Evolutionary conservation across 2,888 invertebrate species (phyloP), one percentile per base, ranked within the genome.

Genomic region (Limnephilus rhombicus): DNA sequence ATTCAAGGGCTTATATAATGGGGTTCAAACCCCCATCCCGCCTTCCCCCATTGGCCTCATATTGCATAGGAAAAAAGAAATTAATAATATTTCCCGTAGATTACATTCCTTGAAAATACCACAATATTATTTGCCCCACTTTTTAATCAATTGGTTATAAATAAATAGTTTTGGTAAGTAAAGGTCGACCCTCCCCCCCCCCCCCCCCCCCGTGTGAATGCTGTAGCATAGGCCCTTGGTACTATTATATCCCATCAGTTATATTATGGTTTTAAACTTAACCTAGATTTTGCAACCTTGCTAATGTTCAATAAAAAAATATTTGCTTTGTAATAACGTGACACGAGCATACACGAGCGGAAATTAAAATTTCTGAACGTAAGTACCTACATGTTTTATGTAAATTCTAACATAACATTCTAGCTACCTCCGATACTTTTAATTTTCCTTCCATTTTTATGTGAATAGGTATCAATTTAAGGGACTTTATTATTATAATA

Each of bases 331-430:
- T 68, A 68, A 34, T 37, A 12, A 29, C 49, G 88, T 90, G 83
- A 83, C 90, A 90, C 31, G 85, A 29, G 81, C 90, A 29, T 34
- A 90, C 82, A 31, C 37, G 12, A 49, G 49, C 85, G 85, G 89
- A 89, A 89, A 81, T 89, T 81, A 41, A 89, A 81, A 89, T 68
- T 31, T 82, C 82, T 83, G 4, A n/a, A 68, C 24, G 24, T 2
- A 24, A 68, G 9, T 68, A n/a, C 2, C 1, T 68, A 24, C 9
- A 68, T 45, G 2, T 49, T 68, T n/a, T 68, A 24, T 24, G 24
- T 68, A 24, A 24, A n/a, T 68, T 68, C 24, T 68, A 68, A 24
- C 24, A 24, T 4, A 68, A 31, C 68, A 24, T 68, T 68, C 1
- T 37, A 68, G 2, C 68, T n/a, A 7, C 2, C 24, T 9, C 18